Evolutionary conservation across 1,140 invertebrate genomes (phyloP), one percentile per base, ranked within the genome.

Genomic region (Eurosta solidaginis): DNA sequence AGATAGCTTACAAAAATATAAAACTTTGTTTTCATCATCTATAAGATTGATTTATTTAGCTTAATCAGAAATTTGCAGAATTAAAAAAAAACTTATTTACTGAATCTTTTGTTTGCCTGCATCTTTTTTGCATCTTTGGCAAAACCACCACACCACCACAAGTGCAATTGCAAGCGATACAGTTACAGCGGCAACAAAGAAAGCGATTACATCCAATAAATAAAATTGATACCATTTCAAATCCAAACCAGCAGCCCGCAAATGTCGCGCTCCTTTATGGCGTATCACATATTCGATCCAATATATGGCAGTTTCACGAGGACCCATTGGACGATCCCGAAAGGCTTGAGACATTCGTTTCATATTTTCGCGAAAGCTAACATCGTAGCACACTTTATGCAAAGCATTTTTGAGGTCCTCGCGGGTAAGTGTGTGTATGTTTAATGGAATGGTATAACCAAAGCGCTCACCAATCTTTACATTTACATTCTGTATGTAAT

Each of bases 271-370:
- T 78, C 88, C 92, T 20, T 89, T 88, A 82, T 93, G 88, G 27
- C 90, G 85, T 10, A 92, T 91, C 0, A 91, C 91, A 80, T 90
- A 92, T 78, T 92, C 90, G 1, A 90, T 90, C 92, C 92, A 92
- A 82, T 89, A 92, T 45, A 92, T 83, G 1, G 91, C 90, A 33
- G 89, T 89, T 14, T 92, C 89, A 82, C 91, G 82, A 0, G 90
- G 88, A 12, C 85, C 79, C 45, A 89, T 81, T 0, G 89, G 91
- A 1, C 90, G 87, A 82, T 92, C 91, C 5, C 89, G 88, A 83
- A 91, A 90, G 0, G 89, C 83, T 3, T 81, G 82, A 1, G 90
- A 89, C 4, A 89, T 74, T 14, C 79, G 74, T 52, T 89, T 86
- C 9, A 88, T 88, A 40, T 87, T 88, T 3, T 86, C 79, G 7